phyloP scores from a whole-genome alignment of 2,888 invertebrate genomes.

The Zootermopsis nevadensis region DNA sequence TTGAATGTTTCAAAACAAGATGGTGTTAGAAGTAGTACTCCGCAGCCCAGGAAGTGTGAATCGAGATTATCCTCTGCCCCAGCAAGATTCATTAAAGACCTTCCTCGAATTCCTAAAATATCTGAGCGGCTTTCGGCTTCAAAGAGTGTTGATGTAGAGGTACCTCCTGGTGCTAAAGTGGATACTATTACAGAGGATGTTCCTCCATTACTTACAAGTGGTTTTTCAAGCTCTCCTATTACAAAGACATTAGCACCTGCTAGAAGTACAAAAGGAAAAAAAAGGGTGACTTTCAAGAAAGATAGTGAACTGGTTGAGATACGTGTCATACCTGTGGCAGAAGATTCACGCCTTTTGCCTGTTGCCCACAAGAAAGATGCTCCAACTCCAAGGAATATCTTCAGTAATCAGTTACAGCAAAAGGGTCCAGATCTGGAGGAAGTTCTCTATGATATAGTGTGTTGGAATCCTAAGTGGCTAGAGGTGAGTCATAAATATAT shows the following conservation, averaged over 20 bases:
- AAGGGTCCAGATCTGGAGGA: conserved; percentile 59
- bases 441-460: conserved; percentile 69
- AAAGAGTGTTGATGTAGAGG: neutral
- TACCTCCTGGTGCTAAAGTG: neutral
- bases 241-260: neutral
- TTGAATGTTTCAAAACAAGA: neutral
- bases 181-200: neutral
- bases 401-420: neutral
- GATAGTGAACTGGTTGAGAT: neutral
- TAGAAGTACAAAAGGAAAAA: neutral
- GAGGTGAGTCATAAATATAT: conserved; percentile 56
- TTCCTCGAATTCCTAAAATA: conserved; percentile 5
- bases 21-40: neutral
- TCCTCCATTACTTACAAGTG: neutral
- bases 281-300: conserved; percentile 6
- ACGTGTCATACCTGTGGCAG: neutral
- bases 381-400: conserved; percentile 53
- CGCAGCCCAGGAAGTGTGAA: neutral
- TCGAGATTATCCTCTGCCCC: neutral
- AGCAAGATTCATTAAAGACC: neutral
- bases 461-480: conserved; percentile 77
- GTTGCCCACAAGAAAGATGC: conserved; percentile 57
- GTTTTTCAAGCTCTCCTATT: neutral
- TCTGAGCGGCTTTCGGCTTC: neutral
- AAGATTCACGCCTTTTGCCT: neutral